These are phyloP conservation scores for Clarias macrocephalus DNA, from an alignment of 2,113 vertebrate species.

Conservation along the genomic window DNA sequence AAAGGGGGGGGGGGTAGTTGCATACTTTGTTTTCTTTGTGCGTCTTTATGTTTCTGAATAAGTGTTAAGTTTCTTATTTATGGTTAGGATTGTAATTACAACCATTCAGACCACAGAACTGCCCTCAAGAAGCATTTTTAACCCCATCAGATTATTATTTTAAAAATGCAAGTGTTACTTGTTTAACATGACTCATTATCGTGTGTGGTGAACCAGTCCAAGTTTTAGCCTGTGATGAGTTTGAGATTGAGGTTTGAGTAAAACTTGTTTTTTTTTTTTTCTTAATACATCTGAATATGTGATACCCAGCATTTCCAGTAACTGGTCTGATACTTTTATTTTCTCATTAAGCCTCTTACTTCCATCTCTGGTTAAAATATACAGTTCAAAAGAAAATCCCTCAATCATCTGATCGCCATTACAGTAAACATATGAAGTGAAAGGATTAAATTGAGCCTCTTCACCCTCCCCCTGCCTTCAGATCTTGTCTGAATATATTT, in stretches of 20 bases:
- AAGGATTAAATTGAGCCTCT: not conserved
- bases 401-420: not conserved
- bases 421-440: not conserved
- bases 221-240: not conserved
- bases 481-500: not conserved
- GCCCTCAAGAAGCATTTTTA: not conserved
- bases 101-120: not conserved
- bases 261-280: too few relatives aligned
- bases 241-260: not conserved
- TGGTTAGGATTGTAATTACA: not conserved
- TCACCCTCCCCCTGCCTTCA: not conserved
- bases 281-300: not conserved
- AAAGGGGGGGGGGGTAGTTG: not conserved
- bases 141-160: not conserved
- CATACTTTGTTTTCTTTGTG: not conserved
- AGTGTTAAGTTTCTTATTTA: conserved; percentile 21
- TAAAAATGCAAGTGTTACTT: not conserved
- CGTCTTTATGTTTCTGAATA: conserved; percentile 13
- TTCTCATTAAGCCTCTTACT: not conserved
- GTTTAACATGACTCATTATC: not conserved
- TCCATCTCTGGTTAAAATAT: not conserved
- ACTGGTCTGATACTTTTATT: not conserved
- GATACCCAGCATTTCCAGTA: not conserved
- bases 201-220: not conserved
- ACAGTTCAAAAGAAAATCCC: not conserved